A percentile compares a stretch with the other conserved stretches of the same genome.
Conservation (phyloP, 2,797 vertebrate species). For the Smutsia gigantea region DNA sequence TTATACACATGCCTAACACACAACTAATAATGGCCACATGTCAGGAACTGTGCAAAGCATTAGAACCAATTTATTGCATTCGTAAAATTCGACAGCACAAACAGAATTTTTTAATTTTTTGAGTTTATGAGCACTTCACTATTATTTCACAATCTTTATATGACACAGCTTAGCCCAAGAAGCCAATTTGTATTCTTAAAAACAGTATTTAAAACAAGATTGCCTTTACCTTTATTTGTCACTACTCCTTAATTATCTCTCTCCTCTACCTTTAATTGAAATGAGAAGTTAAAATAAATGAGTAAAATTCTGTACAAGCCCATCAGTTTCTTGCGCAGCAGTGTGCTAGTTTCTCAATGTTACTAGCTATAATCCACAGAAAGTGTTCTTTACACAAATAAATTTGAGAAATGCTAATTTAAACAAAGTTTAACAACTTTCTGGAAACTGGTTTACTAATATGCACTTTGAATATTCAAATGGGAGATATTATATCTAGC, state of each 20-base stretch:
- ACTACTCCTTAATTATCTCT: not conserved
- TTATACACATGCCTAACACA: not conserved
- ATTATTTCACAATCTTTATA: not conserved
- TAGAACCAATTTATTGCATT: not conserved
- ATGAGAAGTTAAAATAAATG: not conserved
- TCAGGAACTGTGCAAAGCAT: not conserved
- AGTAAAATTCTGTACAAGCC: not conserved
- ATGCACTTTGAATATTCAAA: not conserved
- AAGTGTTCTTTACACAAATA: not conserved
- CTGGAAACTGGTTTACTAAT: not conserved
- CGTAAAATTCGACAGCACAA: not conserved
- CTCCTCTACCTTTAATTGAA: not conserved
- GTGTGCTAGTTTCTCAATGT: not conserved
- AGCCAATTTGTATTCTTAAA: not conserved
- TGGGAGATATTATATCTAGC: not conserved
- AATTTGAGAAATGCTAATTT: not conserved
- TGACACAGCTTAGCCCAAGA: not conserved
- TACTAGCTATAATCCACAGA: not conserved
- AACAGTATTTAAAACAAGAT: not conserved
- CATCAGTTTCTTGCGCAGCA: not conserved
- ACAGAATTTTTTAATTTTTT: not conserved
- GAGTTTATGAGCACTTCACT: not conserved
- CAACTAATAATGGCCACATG: not conserved
- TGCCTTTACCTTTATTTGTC: not conserved
- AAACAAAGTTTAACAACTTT: not conserved